Evolutionary conservation across 2,888 invertebrate species (phyloP).

Genomic region (Helicoverpa assulta): DNA sequence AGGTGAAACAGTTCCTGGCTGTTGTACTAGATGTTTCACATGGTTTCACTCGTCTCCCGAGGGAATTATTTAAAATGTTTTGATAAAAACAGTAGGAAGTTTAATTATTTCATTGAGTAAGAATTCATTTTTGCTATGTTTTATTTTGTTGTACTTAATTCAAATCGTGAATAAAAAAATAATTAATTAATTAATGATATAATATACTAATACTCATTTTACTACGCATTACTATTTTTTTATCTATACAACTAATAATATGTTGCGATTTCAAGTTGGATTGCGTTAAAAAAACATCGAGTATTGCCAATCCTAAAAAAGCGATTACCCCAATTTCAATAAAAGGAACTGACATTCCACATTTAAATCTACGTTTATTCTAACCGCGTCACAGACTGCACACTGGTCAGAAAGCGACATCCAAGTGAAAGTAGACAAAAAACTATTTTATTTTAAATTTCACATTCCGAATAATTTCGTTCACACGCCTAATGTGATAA

Average conservation of each 20-base stretch:
- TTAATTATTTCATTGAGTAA: no score
- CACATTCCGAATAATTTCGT: conserved; percentile 76
- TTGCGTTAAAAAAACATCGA: conserved; percentile 3
- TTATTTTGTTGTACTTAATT: no score
- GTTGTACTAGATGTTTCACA: background rate
- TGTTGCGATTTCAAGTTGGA: conserved; percentile 23
- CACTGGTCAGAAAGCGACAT: conserved; percentile 78
- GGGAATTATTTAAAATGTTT: no score
- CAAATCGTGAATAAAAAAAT: background rate
- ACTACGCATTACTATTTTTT: background rate
- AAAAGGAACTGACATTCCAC: conserved; percentile 66
- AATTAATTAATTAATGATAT: no score
- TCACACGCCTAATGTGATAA: conserved; percentile 83
- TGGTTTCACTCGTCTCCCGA: no score
- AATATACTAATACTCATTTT: no score
- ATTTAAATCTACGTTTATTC: conserved; percentile 67
- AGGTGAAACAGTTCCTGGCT: background rate
- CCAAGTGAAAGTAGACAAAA: conserved; percentile 77
- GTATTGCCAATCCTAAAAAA: conserved; percentile 50
- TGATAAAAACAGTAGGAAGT: no score
- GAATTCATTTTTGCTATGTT: no score
- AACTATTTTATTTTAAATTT: conserved; percentile 60
- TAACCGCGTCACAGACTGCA: conserved; percentile 60
- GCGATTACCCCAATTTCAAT: conserved; percentile 49
- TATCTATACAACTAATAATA: conserved; percentile 4